Conservation (phyloP, 2,113 vertebrate genomes). For the Uropsilus gracilis region DNA sequence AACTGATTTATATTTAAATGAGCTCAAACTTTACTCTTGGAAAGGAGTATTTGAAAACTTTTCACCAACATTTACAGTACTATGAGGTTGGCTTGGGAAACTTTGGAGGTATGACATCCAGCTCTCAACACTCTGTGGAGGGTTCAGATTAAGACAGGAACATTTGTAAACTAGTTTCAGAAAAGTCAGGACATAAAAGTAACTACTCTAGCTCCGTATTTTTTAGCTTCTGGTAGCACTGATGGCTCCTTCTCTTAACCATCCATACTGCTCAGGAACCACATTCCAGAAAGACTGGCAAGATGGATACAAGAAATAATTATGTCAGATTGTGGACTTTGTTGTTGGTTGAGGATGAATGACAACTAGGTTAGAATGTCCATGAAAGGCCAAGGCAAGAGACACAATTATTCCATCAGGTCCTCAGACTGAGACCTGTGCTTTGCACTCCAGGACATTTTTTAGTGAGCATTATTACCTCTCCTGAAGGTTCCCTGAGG, state of each 20-base stretch:
- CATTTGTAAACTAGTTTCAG: background rate
- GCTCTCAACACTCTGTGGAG: background rate
- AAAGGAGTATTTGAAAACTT: conserved; percentile 12
- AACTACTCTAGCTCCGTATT: background rate
- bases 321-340: background rate
- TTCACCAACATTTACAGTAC: background rate
- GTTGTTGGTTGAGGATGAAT: background rate
- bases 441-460: background rate
- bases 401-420: background rate
- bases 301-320: background rate
- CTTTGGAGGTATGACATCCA: background rate
- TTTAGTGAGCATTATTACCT: background rate
- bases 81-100: background rate
- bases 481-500: background rate
- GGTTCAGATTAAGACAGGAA: background rate
- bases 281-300: background rate
- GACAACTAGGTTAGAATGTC: background rate
- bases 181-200: conserved; percentile 1
- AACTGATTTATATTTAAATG: background rate
- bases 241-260: background rate
- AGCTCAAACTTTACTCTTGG: conserved; percentile 5
- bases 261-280: background rate
- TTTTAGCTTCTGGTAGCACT: background rate
- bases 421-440: background rate
- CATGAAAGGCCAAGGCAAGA: background rate